Evolutionary conservation across 2,113 vertebrate genomes (phyloP), one percentile per base, ranked within the genome.

Genomic region (Theristicus caerulescens): DNA sequence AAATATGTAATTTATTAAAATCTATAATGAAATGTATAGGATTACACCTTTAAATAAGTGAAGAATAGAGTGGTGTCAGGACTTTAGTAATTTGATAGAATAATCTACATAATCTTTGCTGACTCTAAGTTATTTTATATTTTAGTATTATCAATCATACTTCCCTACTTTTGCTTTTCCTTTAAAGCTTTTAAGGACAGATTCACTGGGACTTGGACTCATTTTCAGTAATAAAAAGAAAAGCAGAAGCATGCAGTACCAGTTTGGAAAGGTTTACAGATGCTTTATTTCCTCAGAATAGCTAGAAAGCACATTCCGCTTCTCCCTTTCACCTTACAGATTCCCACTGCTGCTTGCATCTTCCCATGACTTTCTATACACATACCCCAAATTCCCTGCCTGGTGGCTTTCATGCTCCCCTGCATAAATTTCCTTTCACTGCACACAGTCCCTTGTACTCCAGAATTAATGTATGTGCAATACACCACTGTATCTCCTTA

Each of bases 351-450:
- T 73, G 61, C 65, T 89, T 91, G 52, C 73, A 84, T 67, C 69
- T 94, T 97, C 83, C 92, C 91, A 85, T 89, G 62, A 91, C 46
- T 85, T 88, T 82, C 72, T 51, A 52, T 42, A 73, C 27, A 84
- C 78, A 90, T 24, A 87, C 8, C 66, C 31, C 36, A 76, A 32
- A 96, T 70, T 80, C 78, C 57, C 74, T 76, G 49, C 61, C 87
- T 61, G 58, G 86, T 88, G 86, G 76, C 27, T 38, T 71, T 83
- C 86, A 71, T 0, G 1, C 34, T 79, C 12, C 66, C 59, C 70
- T 84, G 61, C 66, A 46, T 22, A 67, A 40, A 64, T 71, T 64
- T 58, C 52, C 62, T 86, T 70, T 81, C 78, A 87, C 13, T 40
- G 38, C 44, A 94, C 31, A 67, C 38, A 72, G 58, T 89, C 31